A percentile compares a stretch with the other conserved stretches of the same genome.
phyloP scores from a whole-genome alignment of 2,888 invertebrate species.

The Cybosia mesomella region DNA sequence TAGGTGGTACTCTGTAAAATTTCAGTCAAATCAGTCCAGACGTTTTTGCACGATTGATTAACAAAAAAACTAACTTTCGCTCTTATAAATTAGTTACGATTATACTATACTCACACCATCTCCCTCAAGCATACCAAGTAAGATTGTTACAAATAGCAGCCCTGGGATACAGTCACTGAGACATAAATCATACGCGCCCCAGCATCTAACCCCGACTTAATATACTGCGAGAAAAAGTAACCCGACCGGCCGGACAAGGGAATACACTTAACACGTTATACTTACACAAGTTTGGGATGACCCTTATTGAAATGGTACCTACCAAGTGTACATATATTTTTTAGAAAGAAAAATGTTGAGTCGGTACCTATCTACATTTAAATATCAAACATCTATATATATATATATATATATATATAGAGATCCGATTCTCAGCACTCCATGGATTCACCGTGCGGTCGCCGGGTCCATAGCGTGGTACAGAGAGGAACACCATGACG shows the following conservation, averaged over 20 bases:
- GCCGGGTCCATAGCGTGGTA: too few relatives aligned
- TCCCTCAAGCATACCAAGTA: not conserved
- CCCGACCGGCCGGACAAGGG: constrained; percentile 70
- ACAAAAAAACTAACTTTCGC: not conserved
- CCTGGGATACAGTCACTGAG: constrained; percentile 35
- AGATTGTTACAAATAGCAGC: constrained; percentile 42
- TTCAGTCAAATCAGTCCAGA: too few relatives aligned
- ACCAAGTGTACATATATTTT: constrained; percentile 5
- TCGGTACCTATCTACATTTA: not conserved
- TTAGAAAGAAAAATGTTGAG: not conserved
- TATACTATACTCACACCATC: not conserved
- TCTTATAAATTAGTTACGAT: not conserved
- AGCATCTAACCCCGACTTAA: constrained; percentile 75
- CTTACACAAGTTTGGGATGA: constrained; percentile 22
- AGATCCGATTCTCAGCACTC: too few relatives aligned
- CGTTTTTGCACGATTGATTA: not conserved
- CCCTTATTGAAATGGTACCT: constrained; percentile 22
- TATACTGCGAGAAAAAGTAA: constrained; percentile 82
- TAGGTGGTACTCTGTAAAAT: too few relatives aligned
- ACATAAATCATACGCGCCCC: constrained; percentile 77
- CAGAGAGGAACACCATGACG: too few relatives aligned
- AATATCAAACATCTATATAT: not conserved
- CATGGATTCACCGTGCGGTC: too few relatives aligned
- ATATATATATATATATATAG: not conserved
- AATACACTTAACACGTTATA: constrained; percentile 65